Base-by-base conservation (phyloP, 2,888 invertebrate species). In the Diabrotica balteata region DNA sequence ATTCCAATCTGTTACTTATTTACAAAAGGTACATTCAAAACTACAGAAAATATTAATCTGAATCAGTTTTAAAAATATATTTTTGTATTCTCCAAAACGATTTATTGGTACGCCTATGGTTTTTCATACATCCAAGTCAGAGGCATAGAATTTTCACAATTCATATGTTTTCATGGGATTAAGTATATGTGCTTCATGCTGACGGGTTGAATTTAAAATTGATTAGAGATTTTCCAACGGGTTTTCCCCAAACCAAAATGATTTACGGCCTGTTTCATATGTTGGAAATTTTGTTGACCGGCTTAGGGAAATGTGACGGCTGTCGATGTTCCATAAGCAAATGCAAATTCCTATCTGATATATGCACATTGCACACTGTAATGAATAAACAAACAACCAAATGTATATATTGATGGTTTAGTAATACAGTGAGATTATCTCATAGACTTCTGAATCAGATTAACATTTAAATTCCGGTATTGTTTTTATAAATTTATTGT, bases 111-210 rank as follows among this genome's bases (percentile, higher is more conserved):
- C 54, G 42, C 54, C n/a, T 7, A 22, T 54, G 54, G 4, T 10
- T 42, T 7, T 10, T 42, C 9, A 9, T 22, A 17, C 52, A 10
- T 47, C 47, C 59, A 50, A 59, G 44, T 43, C n/a, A 42, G 43
- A n/a, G 47, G 59, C 49, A 54, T 53, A 47, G 54, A 64, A 62
- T 65, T 68, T 64, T 60, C 61, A 64, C 60, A 50, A 68, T 64
- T 68, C 64, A 64, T 60, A 58, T 65, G 53, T 65, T 65, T 59
- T 17, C 53, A 59, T 53, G 44, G 54, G 65, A 65, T 65, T 65
- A 52, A 61, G 17, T 52, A 60, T 42, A 52, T 51, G 53, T 61
- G 59, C 59, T 49, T 50, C n/a, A 49, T 44, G 61, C 52, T 44
- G 42, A 59, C 59, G 59, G 59, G 43, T 52, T 10, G 46, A 22